phyloP scores from a whole-genome alignment of 2,113 vertebrate genomes.

The Hucho hucho region DNA sequence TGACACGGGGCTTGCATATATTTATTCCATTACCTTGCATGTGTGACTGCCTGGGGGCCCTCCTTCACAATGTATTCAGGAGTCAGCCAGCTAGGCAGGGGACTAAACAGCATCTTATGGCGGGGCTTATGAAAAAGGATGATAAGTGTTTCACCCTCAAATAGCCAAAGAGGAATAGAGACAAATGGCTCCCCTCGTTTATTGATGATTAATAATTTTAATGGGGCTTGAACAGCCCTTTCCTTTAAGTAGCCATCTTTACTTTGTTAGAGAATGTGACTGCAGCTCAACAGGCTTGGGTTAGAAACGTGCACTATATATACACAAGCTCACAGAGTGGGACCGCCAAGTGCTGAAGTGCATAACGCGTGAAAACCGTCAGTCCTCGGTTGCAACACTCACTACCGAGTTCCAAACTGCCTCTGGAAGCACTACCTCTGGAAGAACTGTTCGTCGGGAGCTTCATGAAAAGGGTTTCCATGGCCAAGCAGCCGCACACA shows the following conservation, averaged over 20 bases:
- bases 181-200: slow-evolving; percentile 37
- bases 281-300: neutral
- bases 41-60: slow-evolving; percentile 48
- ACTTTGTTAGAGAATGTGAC: neutral
- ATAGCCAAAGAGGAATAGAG: slow-evolving; percentile 40
- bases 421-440: no score
- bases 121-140: slow-evolving; percentile 39
- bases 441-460: no score
- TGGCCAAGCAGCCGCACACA: no score
- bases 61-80: slow-evolving; percentile 41
- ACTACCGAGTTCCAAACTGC: no score
- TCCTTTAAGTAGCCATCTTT: neutral
- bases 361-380: no score
- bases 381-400: no score
- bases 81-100: slow-evolving; percentile 46
- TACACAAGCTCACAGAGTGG: no score
- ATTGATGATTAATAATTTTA: slow-evolving; percentile 43
- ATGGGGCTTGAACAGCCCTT: slow-evolving; percentile 13
- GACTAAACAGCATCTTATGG: slow-evolving; percentile 61
- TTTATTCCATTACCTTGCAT: slow-evolving; percentile 59
- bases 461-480: no score
- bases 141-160: slow-evolving; percentile 48
- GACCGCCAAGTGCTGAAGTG: no score
- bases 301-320: no score
- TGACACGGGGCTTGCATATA: slow-evolving; percentile 69